Evolutionary conservation across 2,113 vertebrate species (phyloP), one percentile per base, ranked within the genome.

Genomic region (Xerus inauris): DNA sequence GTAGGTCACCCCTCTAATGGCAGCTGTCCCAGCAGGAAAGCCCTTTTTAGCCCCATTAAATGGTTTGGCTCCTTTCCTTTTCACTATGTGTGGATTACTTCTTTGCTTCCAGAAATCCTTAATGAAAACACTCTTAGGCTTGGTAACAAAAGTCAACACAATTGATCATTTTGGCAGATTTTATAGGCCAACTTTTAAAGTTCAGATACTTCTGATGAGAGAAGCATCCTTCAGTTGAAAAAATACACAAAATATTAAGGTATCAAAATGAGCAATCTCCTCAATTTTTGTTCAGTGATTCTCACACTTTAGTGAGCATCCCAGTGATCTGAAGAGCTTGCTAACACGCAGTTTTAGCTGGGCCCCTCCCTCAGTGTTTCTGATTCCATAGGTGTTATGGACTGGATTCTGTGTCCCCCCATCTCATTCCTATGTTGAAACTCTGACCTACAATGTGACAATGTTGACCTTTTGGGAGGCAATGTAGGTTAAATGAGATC

Each of bases 81-180:
- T 83, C 91, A 89, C 86, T 35, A 35, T 57, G 91, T 83, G 89
- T 64, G 42, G 64, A 73, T 82, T 45, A 30, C 62, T 76, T 91
- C 47, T 67, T 38, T 5, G 17, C 42, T 87, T 96, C 93, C 81
- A 95, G 77, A 95, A 89, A 57, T 93, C 86, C 51, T 96, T 87
- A 87, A 89, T 84, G 91, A 89, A 97, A 97, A 96, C 57, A 87
- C 57, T 59, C 65, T 92, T 69, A 32, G 45, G 54, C 28, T 59
- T 72, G 83, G 64, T 90, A 76, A 71, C 86, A 89, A 77, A 82
- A 88, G 49, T 92, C 94, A 91, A 91, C 79, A 83, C 26, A 69
- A 22, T 47, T 54, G 84, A 94, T 96, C 51, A 57, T 93, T 83
- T 72, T 92, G 87, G 89, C 79, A 96, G 73, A 30, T 91, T 92